Evolutionary conservation across 2,113 vertebrate genomes (phyloP).

Genomic region (Cebus imitator): DNA sequence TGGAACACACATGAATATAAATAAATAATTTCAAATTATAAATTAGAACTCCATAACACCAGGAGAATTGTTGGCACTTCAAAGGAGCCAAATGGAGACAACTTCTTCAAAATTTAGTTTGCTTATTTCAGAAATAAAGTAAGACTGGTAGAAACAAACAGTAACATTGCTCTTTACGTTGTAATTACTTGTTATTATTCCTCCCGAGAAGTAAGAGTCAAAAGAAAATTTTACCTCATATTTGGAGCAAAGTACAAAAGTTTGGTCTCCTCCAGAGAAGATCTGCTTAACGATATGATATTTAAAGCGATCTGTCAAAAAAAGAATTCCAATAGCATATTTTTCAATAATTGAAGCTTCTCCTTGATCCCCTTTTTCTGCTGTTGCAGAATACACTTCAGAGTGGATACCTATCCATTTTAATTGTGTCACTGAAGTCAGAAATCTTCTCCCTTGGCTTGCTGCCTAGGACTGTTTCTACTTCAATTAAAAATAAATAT

Average conservation of each 20-base stretch:
- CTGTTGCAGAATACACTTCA: neutral
- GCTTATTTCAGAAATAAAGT: neutral
- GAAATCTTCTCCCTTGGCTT: neutral
- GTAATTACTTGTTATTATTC: conserved; percentile 8
- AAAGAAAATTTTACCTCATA: conserved; percentile 87
- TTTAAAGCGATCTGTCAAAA: conserved; percentile 85
- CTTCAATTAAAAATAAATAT: conserved; percentile 48
- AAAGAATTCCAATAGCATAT: conserved; percentile 61
- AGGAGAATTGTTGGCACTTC: neutral
- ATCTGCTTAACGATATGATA: conserved; percentile 91
- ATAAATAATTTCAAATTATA: conserved; percentile 9
- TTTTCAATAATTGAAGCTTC: conserved; percentile 51
- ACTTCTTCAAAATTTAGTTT: neutral
- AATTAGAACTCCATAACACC: conserved; percentile 26
- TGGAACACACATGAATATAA: conserved; percentile 7
- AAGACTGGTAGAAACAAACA: conserved; percentile 10
- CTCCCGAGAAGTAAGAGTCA: conserved; percentile 25
- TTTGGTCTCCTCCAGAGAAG: conserved; percentile 96
- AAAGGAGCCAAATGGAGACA: neutral
- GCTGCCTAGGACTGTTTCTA: neutral
- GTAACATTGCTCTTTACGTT: neutral
- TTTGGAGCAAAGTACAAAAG: conserved; percentile 92
- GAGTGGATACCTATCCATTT: neutral
- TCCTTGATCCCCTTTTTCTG: neutral
- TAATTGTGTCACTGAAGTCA: neutral